Evolutionary conservation across 2,888 invertebrate species (phyloP).

Genomic region (Andrena minutula): DNA sequence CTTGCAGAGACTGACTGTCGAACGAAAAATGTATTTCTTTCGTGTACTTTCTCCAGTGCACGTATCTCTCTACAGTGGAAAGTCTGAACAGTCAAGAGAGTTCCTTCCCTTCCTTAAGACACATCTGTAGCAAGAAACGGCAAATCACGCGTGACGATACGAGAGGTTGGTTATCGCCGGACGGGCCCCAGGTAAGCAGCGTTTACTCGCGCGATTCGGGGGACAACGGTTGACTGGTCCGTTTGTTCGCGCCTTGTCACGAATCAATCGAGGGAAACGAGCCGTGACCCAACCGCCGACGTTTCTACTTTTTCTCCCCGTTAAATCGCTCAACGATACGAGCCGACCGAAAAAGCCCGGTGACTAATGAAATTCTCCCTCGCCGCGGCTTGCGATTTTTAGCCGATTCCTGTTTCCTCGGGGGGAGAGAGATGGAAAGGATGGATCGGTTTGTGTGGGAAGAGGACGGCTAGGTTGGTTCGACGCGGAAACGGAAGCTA

Average conservation of each 20-base stretch:
- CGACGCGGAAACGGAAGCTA: background rate
- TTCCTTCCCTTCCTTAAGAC: background rate
- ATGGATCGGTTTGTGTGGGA: background rate
- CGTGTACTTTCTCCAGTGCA: background rate
- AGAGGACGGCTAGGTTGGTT: background rate
- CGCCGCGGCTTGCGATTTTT: conserved; percentile 25
- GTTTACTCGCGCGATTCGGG: conserved; percentile 44
- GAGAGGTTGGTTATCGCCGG: conserved; percentile 22
- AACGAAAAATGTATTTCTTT: background rate
- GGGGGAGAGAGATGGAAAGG: background rate
- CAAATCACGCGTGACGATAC: conserved; percentile 33
- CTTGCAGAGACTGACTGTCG: background rate
- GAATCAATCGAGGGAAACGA: conserved; percentile 68
- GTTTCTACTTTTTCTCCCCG: conserved; percentile 46
- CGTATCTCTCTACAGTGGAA: background rate
- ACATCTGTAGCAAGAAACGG: background rate
- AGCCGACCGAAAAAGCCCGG: conserved; percentile 42
- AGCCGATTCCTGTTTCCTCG: conserved; percentile 5
- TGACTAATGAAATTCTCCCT: conserved; percentile 62
- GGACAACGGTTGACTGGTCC: conserved; percentile 52
- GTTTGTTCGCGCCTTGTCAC: conserved; percentile 56
- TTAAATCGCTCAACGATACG: conserved; percentile 49
- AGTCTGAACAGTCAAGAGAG: background rate
- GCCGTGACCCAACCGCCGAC: conserved; percentile 57
- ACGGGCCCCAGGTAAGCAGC: conserved; percentile 41